Percentiles rank a stretch among this genome's conserved stretches.
Conservation (phyloP, 2,797 vertebrate genomes). For the Eulemur albifrons region DNA sequence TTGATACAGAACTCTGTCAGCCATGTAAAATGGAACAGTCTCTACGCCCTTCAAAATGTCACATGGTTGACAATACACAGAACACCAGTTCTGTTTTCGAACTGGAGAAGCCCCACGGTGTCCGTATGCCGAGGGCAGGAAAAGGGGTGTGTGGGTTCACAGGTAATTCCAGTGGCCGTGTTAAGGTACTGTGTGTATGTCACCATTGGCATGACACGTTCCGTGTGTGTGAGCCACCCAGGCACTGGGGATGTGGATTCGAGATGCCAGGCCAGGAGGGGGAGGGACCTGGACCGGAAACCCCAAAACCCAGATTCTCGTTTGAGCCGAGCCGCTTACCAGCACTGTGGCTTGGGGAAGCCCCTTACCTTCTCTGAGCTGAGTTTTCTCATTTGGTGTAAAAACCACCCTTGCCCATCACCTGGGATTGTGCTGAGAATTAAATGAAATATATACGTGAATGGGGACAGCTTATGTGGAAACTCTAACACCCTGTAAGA, state of each 20-base stretch:
- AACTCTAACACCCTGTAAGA: background rate
- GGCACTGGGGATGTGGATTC: background rate
- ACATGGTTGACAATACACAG: background rate
- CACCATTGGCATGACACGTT: rapidly evolving
- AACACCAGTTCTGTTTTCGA: background rate
- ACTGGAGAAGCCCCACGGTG: background rate
- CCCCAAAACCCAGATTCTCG: background rate
- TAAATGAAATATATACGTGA: background rate
- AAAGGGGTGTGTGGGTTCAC: background rate
- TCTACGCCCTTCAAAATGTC: background rate
- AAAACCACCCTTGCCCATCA: background rate
- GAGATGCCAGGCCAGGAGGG: background rate
- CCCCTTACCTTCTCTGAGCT: background rate
- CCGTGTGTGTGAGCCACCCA: rapidly evolving
- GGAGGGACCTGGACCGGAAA: background rate
- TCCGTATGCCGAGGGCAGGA: background rate
- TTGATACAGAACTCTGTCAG: background rate
- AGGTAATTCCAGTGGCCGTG: no score
- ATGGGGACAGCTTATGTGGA: no score
- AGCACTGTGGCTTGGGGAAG: background rate
- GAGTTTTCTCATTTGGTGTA: background rate
- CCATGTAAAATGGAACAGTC: background rate
- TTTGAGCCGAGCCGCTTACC: background rate
- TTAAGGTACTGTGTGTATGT: background rate
- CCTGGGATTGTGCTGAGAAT: background rate